Evolutionary conservation across 2,888 invertebrate species (phyloP).

Genomic region (Electrophaes corylata): DNA sequence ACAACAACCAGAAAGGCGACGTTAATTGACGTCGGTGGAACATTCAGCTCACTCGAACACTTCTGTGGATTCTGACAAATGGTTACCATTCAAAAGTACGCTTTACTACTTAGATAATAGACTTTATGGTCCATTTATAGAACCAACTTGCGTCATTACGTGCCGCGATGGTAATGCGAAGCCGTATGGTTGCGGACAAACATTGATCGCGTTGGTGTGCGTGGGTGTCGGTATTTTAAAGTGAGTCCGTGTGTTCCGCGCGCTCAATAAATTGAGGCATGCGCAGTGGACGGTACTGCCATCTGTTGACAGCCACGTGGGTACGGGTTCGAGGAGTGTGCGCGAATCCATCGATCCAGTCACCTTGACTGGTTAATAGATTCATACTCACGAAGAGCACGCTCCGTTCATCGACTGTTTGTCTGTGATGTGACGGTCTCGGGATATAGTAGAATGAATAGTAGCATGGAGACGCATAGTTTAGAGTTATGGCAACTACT

Average conservation of each 20-base stretch:
- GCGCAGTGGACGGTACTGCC: conserved; percentile 70
- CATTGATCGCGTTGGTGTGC: conserved; percentile 71
- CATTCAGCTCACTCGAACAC: conserved; percentile 68
- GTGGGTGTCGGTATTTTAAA: conserved; percentile 43
- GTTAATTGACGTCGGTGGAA: conserved; percentile 75
- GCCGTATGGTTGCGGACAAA: conserved; percentile 76
- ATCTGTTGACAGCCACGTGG: conserved; percentile 80
- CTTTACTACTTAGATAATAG: conserved; percentile 16
- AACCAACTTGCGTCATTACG: conserved; percentile 70
- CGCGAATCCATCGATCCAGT: conserved; percentile 73
- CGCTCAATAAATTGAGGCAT: conserved; percentile 76
- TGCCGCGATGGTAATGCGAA: conserved; percentile 71
- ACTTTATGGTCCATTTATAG: conserved; percentile 41
- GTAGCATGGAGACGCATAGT: conserved; percentile 31
- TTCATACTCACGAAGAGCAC: conserved; percentile 68
- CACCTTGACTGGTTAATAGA: conserved; percentile 78
- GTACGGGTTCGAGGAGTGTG: conserved; percentile 45
- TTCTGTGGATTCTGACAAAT: conserved; percentile 49
- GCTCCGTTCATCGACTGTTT: conserved; percentile 51
- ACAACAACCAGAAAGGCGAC: conserved; percentile 63
- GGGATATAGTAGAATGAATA: too few relatives aligned
- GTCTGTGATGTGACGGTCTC: conserved; percentile 20
- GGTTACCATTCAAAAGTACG: conserved; percentile 38
- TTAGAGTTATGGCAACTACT: background rate
- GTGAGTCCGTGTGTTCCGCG: conserved; percentile 50